A percentile compares a stretch with the other conserved stretches of the same genome.
Evolutionary conservation across 2,797 vertebrate genomes (phyloP).

Genomic region (Sebastes steindachneri): DNA sequence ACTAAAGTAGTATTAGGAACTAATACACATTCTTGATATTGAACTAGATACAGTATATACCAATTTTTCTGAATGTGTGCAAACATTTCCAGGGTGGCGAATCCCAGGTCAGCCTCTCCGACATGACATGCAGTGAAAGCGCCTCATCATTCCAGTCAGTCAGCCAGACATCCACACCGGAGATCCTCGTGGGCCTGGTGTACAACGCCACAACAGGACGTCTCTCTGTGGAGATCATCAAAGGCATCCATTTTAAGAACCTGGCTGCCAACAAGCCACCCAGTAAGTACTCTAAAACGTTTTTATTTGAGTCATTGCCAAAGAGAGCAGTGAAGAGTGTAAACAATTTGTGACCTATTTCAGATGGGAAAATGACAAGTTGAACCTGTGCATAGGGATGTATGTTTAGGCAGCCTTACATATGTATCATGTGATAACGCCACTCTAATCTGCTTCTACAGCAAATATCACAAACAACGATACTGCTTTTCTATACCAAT

Average conservation of each 20-base stretch:
- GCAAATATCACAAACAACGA: background rate
- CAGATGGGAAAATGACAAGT: background rate
- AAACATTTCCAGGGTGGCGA: constrained; percentile 87
- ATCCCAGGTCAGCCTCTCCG: constrained; percentile 94
- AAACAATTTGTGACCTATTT: background rate
- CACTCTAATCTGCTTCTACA: background rate
- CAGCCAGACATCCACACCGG: constrained; percentile 90
- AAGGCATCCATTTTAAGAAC: constrained; percentile 99
- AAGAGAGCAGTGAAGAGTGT: constrained; percentile 57
- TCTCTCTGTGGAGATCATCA: constrained; percentile 97
- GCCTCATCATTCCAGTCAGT: constrained; percentile 96
- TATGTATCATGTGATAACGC: background rate
- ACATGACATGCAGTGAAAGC: constrained; percentile 93
- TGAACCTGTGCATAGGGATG: background rate
- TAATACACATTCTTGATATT: background rate
- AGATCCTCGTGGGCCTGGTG: constrained; percentile 95
- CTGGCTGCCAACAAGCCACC: constrained; percentile 97
- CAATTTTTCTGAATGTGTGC: constrained; percentile 16
- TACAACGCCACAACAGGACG: constrained; percentile 98
- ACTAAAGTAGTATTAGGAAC: background rate
- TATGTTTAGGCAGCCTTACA: background rate
- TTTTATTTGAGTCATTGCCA: constrained; percentile 53
- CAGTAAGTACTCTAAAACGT: constrained; percentile 89
- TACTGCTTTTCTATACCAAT: background rate
- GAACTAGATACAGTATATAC: background rate